Conservation (phyloP, 2,888 invertebrate genomes). For the Drosophila affinis region DNA sequence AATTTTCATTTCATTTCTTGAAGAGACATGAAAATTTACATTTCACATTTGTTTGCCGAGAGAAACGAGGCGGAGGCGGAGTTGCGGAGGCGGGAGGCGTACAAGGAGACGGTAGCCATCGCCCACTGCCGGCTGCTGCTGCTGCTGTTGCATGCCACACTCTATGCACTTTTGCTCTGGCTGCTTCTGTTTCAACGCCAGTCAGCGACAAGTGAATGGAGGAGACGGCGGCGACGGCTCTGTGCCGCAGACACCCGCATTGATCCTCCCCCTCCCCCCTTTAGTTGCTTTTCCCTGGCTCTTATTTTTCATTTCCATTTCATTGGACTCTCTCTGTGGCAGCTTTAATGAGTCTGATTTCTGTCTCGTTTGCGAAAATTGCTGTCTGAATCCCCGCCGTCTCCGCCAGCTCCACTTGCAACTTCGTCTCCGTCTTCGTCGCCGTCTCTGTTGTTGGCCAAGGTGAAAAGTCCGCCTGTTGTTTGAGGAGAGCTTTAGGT, state of each 20-base stretch:
- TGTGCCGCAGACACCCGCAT: constrained; percentile 64
- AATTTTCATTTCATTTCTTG: constrained; percentile 56
- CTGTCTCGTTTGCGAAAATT: constrained; percentile 65
- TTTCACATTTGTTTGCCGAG: constrained; percentile 24
- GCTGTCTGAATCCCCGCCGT: constrained; percentile 39
- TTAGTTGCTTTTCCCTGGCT: constrained; percentile 26
- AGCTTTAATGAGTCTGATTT: constrained; percentile 72
- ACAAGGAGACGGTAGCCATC: constrained; percentile 39
- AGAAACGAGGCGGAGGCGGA: background rate
- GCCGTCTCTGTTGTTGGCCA: constrained; percentile 49
- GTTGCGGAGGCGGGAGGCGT: background rate
- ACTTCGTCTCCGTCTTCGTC: background rate
- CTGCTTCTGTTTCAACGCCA: constrained; percentile 62
- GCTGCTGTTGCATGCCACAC: constrained; percentile 18
- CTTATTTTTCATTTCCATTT: constrained; percentile 43
- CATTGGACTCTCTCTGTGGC: constrained; percentile 43
- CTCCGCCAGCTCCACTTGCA: too few species aligned
- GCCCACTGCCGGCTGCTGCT: constrained; percentile 20
- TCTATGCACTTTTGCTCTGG: constrained; percentile 3
- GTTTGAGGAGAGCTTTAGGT: constrained; percentile 61
- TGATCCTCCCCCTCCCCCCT: constrained; percentile 41
- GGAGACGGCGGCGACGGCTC: constrained; percentile 45
- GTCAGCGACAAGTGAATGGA: constrained; percentile 71
- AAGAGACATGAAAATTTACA: constrained; percentile 40
- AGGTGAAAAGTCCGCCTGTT: constrained; percentile 71